A percentile compares a stretch with the other conserved stretches of the same genome.
phyloP scores from a whole-genome alignment of 2,888 invertebrate genomes.

The Drosophila subquinaria region DNA sequence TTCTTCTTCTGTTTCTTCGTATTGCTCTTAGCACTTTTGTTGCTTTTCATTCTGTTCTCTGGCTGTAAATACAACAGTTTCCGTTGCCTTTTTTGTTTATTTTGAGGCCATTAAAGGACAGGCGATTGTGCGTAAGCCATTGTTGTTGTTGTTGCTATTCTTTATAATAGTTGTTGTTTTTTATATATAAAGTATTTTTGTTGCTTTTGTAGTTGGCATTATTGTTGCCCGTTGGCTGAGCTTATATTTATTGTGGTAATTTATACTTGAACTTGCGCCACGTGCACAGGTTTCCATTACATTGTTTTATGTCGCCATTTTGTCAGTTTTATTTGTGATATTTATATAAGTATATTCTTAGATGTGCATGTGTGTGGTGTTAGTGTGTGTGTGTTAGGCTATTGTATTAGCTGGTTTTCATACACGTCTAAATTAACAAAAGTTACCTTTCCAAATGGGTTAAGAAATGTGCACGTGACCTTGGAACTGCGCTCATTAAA shows the following conservation, averaged over 20 bases:
- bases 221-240: conserved; percentile 48
- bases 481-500: conserved; percentile 34
- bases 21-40: conserved; percentile 4
- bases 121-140: conserved; percentile 52
- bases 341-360: conserved; percentile 21
- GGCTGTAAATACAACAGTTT: conserved; percentile 44
- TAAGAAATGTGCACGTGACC: conserved; percentile 7
- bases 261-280: conserved; percentile 66
- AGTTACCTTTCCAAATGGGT: conserved; percentile 38
- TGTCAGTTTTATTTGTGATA: conserved; percentile 38
- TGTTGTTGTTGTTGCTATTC: conserved; percentile 28
- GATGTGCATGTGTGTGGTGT: conserved; percentile 10
- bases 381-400: conserved; percentile 26
- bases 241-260: conserved; percentile 75
- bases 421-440: conserved; percentile 50
- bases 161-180: conserved; percentile 48
- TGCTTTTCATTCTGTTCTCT: conserved; percentile 41
- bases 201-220: conserved; percentile 14
- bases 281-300: conserved; percentile 37
- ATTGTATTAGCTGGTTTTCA: conserved; percentile 18
- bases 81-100: conserved; percentile 55
- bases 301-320: conserved; percentile 44
- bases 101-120: conserved; percentile 42
- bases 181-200: background rate
- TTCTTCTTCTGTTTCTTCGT: conserved; percentile 23